phyloP scores from a whole-genome alignment of 2,888 invertebrate genomes.

The Acrobasis suavella region DNA sequence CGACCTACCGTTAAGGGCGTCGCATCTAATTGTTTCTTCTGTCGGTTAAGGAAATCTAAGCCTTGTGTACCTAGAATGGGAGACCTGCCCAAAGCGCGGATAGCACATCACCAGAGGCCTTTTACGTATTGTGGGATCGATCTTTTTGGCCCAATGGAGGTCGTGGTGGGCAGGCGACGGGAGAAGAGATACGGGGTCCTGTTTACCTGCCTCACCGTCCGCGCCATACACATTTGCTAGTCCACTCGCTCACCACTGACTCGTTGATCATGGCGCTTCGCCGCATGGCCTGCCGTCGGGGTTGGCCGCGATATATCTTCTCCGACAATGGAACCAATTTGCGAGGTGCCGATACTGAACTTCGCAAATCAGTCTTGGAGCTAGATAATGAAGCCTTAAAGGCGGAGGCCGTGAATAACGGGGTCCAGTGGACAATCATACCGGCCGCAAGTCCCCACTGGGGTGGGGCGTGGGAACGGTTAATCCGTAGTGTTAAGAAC shows the following conservation, averaged over 20 bases:
- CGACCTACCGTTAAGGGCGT: neutral
- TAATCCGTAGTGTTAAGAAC: neutral
- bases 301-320: slow-evolving; percentile 7
- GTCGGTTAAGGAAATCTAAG: neutral
- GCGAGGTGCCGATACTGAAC: too few relatives aligned
- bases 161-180: neutral
- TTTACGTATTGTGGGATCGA: neutral
- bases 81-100: neutral
- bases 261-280: slow-evolving; percentile 21
- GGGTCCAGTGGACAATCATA: neutral
- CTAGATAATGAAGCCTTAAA: too few relatives aligned
- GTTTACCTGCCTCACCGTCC: neutral
- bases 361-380: too few relatives aligned
- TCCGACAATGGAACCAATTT: too few relatives aligned
- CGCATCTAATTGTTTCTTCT: neutral
- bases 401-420: neutral
- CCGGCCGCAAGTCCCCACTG: neutral
- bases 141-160: slow-evolving; percentile 2
- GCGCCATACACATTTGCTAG: slow-evolving; percentile 10
- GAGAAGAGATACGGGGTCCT: neutral
- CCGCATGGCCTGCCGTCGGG: slow-evolving; percentile 18
- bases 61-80: neutral
- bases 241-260: slow-evolving; percentile 1
- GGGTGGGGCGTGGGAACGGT: neutral
- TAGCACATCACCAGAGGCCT: neutral